These are phyloP conservation scores for Cranoglanis bouderius DNA, from an alignment of 2,113 vertebrate genomes.

Conservation along the genomic window DNA sequence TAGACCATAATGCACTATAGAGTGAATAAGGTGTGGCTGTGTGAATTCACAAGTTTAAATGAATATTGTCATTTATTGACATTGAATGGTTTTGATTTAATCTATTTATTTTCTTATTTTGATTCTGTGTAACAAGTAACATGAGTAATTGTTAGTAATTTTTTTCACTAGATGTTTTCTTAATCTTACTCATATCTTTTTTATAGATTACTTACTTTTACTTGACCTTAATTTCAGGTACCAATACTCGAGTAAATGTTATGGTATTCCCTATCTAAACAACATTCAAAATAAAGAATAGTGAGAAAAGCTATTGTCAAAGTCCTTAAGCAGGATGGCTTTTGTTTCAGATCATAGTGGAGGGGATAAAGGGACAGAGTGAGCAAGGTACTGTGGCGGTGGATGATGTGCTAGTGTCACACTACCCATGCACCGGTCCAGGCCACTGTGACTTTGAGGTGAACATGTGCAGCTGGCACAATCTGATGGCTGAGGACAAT, in stretches of 20 bases:
- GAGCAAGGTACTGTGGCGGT: constrained; percentile 68
- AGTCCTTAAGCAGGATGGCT: constrained; percentile 11
- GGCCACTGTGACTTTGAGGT: constrained; percentile 73
- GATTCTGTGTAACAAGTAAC: neutral
- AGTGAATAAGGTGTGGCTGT: neutral
- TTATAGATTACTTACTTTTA: too few species aligned
- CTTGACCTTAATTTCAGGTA: too few species aligned
- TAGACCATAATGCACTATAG: neutral
- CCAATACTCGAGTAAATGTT: too few species aligned
- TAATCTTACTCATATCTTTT: neutral
- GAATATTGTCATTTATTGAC: neutral
- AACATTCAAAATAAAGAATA: neutral
- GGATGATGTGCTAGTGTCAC: constrained; percentile 68
- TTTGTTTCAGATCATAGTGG: constrained; percentile 68
- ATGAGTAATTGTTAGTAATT: neutral
- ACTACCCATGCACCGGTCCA: constrained; percentile 58
- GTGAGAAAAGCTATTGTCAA: neutral
- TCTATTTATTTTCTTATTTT: neutral
- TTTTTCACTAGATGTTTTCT: neutral
- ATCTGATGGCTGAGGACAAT: constrained; percentile 63
- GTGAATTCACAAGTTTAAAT: neutral
- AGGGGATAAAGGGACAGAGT: constrained; percentile 65
- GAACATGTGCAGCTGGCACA: constrained; percentile 70
- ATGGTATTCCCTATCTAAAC: neutral
- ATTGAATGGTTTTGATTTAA: neutral